phyloP scores from a whole-genome alignment of 2,888 invertebrate species.

The Sarcophaga carnaria region DNA sequence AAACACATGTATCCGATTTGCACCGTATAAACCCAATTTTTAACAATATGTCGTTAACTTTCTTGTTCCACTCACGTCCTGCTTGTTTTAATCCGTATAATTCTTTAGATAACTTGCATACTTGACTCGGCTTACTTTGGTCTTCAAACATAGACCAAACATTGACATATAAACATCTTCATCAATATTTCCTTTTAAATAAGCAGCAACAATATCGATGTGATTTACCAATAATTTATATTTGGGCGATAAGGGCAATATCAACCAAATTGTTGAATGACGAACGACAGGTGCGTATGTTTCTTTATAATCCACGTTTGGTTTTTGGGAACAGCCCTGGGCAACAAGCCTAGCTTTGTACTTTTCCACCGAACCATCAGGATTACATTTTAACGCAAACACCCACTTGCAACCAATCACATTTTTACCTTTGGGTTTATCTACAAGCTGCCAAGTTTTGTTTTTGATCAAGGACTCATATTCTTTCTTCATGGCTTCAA shows the following conservation, averaged over 20 bases:
- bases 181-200: constrained; percentile 55
- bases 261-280: constrained; percentile 32
- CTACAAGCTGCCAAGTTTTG: constrained; percentile 63
- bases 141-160: constrained; percentile 54
- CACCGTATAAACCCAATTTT: constrained; percentile 14
- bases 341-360: constrained; percentile 54
- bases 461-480: constrained; percentile 3
- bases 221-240: constrained; percentile 51
- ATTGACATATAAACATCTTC: constrained; percentile 62
- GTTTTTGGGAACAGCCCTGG: constrained; percentile 48
- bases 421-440: constrained; percentile 50
- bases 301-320: constrained; percentile 37
- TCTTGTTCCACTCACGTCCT: too few species aligned
- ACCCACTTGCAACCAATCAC: constrained; percentile 64
- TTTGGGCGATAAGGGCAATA: constrained; percentile 47
- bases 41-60: too few species aligned
- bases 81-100: too few species aligned
- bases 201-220: constrained; percentile 60
- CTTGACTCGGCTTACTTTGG: constrained; percentile 33
- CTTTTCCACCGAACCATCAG: constrained; percentile 49
- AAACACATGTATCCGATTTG: constrained; percentile 19
- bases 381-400: constrained; percentile 51
- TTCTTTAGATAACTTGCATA: constrained; percentile 59
- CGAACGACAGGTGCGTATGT: constrained; percentile 48
- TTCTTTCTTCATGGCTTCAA: constrained; percentile 42